These are phyloP conservation scores for Stratiomys singularior DNA, from an alignment of 2,888 invertebrate genomes.

Conservation along the genomic window DNA sequence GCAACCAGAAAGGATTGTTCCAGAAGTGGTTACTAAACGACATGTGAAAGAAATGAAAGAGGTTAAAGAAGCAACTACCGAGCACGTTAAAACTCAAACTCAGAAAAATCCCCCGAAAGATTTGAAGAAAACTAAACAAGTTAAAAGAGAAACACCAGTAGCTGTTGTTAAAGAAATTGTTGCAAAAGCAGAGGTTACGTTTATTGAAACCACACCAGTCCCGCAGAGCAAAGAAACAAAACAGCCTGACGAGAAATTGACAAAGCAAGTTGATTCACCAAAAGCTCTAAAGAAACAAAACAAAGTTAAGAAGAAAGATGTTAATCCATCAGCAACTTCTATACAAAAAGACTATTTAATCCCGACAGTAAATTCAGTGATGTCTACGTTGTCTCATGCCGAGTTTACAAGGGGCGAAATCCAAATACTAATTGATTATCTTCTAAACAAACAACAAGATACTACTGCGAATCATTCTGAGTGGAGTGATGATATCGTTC, in stretches of 20 bases:
- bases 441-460: conserved; percentile 89
- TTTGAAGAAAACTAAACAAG: conserved; percentile 16
- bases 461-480: conserved; percentile 80
- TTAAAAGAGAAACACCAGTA: conserved; percentile 2
- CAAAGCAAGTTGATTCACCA: conserved; percentile 57
- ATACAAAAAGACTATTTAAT: conserved; percentile 69
- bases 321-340: neutral
- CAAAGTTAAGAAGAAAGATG: conserved; percentile 66
- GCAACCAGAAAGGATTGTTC: neutral
- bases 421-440: conserved; percentile 87
- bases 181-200: conserved; percentile 49
- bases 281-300: conserved; percentile 56
- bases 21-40: neutral
- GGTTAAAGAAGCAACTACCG: conserved; percentile 56
- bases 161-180: conserved; percentile 54
- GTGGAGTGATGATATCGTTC: conserved; percentile 90
- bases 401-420: conserved; percentile 87
- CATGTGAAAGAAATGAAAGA: conserved; percentile 66
- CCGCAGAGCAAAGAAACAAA: conserved; percentile 10
- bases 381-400: conserved; percentile 81
- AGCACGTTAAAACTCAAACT: conserved; percentile 61
- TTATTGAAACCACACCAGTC: neutral
- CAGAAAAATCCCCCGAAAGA: conserved; percentile 59
- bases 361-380: conserved; percentile 75
- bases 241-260: conserved; percentile 26